These are phyloP conservation scores for Poeciliopsis paucimaculata DNA, from an alignment of 2,797 vertebrate species.

Conservation along the genomic window DNA sequence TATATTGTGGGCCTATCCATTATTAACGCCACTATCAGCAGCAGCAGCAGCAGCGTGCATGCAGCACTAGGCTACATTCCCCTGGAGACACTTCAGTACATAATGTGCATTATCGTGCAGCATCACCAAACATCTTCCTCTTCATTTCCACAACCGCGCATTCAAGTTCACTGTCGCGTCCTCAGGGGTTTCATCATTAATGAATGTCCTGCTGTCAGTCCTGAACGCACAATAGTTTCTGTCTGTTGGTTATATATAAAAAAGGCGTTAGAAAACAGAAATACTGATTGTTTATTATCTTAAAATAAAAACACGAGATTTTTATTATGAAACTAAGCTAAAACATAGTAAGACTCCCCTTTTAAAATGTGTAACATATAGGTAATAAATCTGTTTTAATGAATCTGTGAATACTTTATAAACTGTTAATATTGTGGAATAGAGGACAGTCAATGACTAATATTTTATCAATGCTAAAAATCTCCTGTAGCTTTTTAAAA, in stretches of 20 bases:
- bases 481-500: background rate
- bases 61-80: constrained; percentile 23
- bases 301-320: background rate
- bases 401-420: background rate
- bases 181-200: constrained; percentile 54
- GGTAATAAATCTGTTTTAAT: background rate
- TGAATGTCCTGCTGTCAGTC: constrained; percentile 50
- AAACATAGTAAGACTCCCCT: background rate
- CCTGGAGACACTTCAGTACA: constrained; percentile 51
- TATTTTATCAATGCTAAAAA: background rate
- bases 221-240: constrained; percentile 21
- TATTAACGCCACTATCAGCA: constrained; percentile 66
- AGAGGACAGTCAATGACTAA: background rate
- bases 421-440: background rate
- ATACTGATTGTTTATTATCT: background rate
- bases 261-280: background rate
- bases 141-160: constrained; percentile 11
- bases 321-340: background rate
- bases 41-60: constrained; percentile 39
- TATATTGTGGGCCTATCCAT: constrained; percentile 69
- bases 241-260: background rate
- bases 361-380: background rate
- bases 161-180: constrained; percentile 59
- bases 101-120: constrained; percentile 50
- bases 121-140: constrained; percentile 25